Percentiles rank a stretch among this genome's conserved stretches.
These are phyloP conservation scores for Drosophila cognata DNA, from an alignment of 2,888 invertebrate genomes.

Conservation along the genomic window DNA sequence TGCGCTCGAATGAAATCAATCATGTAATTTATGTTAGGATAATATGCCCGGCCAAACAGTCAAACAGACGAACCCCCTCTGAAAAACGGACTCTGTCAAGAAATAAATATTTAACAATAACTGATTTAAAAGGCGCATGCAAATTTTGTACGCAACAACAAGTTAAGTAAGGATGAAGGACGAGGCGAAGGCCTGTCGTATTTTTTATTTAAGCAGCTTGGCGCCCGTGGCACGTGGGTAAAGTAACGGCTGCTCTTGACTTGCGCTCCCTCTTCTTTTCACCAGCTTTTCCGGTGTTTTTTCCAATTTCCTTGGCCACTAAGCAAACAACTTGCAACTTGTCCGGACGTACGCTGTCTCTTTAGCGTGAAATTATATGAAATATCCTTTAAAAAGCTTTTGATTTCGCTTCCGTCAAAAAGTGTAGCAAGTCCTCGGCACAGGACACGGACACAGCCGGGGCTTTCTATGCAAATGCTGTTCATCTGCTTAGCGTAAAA, in stretches of 20 bases:
- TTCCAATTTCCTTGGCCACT: conserved; percentile 66
- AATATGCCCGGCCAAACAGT: conserved; percentile 54
- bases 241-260: conserved; percentile 69
- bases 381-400: conserved; percentile 81
- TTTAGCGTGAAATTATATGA: conserved; percentile 74
- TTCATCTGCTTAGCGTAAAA: conserved; percentile 79
- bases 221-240: conserved; percentile 70
- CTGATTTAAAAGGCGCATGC: conserved; percentile 81
- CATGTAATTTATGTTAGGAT: conserved; percentile 83
- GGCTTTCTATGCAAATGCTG: conserved; percentile 70
- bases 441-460: conserved; percentile 6
- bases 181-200: conserved; percentile 20
- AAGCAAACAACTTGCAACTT: conserved; percentile 63
- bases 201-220: conserved; percentile 70
- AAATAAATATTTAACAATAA: conserved; percentile 81
- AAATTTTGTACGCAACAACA: conserved; percentile 50
- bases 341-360: conserved; percentile 44
- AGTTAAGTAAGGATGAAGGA: conserved; percentile 25
- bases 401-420: conserved; percentile 57
- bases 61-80: conserved; percentile 27
- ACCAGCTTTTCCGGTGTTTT: conserved; percentile 41
- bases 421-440: conserved; percentile 17
- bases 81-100: conserved; percentile 73
- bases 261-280: conserved; percentile 26
- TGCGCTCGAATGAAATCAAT: conserved; percentile 80